Conservation (phyloP, 2,113 vertebrate species). For the Galbula dea region DNA sequence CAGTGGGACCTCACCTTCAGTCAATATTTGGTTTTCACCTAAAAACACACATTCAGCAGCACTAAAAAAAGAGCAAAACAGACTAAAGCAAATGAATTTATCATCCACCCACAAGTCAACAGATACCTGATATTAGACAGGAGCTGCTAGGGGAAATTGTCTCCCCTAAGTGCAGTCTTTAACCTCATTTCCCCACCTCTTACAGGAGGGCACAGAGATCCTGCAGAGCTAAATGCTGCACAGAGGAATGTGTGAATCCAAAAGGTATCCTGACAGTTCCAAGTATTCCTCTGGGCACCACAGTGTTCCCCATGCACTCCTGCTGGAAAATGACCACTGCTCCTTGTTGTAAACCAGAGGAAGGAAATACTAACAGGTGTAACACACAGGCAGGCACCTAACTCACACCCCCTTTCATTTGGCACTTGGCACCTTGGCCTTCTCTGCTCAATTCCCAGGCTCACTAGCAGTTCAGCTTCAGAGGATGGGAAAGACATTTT, state of each 20-base stretch:
- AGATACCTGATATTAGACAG: background rate
- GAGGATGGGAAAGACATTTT: background rate
- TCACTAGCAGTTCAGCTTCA: background rate
- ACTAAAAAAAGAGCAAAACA: background rate
- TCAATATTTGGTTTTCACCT: background rate
- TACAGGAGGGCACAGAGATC: background rate
- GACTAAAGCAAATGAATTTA: background rate
- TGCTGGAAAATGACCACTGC: background rate
- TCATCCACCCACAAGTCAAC: background rate
- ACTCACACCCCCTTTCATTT: background rate
- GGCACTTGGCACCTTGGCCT: background rate
- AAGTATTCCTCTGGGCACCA: background rate
- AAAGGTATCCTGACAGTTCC: background rate
- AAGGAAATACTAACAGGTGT: background rate
- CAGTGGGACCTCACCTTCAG: background rate
- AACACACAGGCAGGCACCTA: background rate
- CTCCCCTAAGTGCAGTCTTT: background rate
- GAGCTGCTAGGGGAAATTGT: background rate
- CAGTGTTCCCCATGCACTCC: background rate
- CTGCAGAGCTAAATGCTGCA: background rate
- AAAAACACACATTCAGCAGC: slow-evolving; percentile 7
- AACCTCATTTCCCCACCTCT: background rate
- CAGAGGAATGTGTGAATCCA: background rate
- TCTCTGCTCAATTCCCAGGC: background rate
- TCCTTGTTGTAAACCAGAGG: background rate